Evolutionary conservation across 2,888 invertebrate species (phyloP).

Genomic region (Lasioglossum zephyrum): DNA sequence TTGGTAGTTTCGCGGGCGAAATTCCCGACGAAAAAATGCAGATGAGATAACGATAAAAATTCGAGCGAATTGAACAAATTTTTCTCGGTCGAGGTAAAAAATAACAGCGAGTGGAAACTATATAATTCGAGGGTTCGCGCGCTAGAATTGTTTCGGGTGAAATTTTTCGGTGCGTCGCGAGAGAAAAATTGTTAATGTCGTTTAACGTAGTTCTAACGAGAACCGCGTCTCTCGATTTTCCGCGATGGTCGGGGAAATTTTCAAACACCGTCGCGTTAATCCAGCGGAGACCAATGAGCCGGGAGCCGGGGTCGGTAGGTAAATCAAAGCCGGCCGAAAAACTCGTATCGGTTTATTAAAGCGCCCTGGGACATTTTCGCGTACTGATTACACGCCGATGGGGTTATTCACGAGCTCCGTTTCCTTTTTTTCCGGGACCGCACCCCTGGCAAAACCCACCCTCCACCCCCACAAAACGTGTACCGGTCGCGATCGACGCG

Average conservation of each 20-base stretch:
- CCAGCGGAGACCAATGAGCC: slow-evolving; percentile 6
- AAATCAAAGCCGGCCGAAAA: slow-evolving; percentile 45
- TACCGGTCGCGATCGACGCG: slow-evolving; percentile 63
- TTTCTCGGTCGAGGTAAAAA: background rate
- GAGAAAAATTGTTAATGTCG: background rate
- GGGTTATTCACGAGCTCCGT: slow-evolving; percentile 70
- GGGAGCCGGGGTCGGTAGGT: background rate
- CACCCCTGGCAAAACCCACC: background rate
- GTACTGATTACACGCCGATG: slow-evolving; percentile 72
- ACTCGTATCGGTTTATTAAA: slow-evolving; percentile 72
- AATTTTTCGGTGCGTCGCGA: background rate
- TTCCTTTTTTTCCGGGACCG: slow-evolving; percentile 50
- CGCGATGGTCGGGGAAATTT: background rate
- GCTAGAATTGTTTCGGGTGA: background rate
- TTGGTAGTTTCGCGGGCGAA: background rate
- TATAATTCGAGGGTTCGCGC: background rate
- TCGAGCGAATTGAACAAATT: background rate
- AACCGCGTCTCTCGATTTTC: background rate
- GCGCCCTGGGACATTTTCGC: slow-evolving; percentile 67
- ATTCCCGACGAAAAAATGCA: background rate
- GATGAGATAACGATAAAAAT: background rate
- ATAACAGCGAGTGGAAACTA: background rate
- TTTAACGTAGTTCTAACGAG: background rate
- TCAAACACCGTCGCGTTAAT: background rate
- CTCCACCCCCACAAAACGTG: slow-evolving; percentile 50